Evolutionary conservation across 2,113 vertebrate species (phyloP), one percentile per base, ranked within the genome.

Genomic region (Cebidichthys violaceus): DNA sequence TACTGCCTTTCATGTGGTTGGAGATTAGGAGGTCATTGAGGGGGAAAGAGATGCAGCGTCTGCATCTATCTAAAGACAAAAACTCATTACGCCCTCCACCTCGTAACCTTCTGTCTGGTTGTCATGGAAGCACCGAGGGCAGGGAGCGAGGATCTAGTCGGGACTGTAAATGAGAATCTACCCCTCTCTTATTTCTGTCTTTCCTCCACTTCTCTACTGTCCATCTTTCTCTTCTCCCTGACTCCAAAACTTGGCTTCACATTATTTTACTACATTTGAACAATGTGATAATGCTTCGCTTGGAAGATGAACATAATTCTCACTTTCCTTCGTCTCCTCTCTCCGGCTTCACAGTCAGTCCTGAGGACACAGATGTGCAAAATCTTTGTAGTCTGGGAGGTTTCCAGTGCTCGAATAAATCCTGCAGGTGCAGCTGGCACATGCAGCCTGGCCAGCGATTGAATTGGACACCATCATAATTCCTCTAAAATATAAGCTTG

Each of bases 101-200:
- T 86, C 74, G n/a, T 87, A 86, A 85, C 86, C 83, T 85, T 64
- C 77, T 73, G 85, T 89, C 88, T 91, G 91, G 92, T 93, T 92
- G 91, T 90, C 90, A 92, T 93, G 88, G 90, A 86, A 91, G 93
- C 88, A 88, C 65, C 75, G 24, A 50, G 73, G 72, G 86, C 77
- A 78, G 70, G 76, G 82, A 88, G 64, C 17, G 17, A 54, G 62
- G 72, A 67, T 81, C 64, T 72, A 78, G 83, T 57, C 24, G 0
- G 80, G 82, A 88, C 87, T 91, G 79, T 88, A 91, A 90, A 89
- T 88, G 84, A 90, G 86, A 84, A 78, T 75, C 71, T 82, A 10
- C 52, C 41, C 60, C 29, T 80, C 43, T 86, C 10, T 8, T 15
- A 24, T 81, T 77, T 59, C 37, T 50, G 14, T n/a, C 35, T 50